phyloP scores from a whole-genome alignment of 2,888 invertebrate genomes.

The Graphium colonna region DNA sequence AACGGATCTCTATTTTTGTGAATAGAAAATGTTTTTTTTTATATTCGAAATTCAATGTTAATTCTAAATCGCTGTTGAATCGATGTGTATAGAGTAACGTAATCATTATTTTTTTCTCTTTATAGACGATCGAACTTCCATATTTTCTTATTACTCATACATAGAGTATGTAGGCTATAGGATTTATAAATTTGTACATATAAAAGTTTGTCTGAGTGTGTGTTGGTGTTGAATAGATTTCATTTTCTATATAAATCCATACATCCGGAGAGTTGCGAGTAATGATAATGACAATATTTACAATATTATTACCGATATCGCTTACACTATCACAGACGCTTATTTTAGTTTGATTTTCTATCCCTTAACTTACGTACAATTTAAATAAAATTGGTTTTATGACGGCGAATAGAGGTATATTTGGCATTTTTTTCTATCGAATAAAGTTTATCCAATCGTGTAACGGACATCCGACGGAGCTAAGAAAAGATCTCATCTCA shows the following conservation, averaged over 20 bases:
- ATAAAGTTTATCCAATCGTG: too few species aligned
- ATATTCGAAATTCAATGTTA: conserved; percentile 14
- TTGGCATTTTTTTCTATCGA: too few species aligned
- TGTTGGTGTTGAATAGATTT: conserved; percentile 30
- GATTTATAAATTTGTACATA: conserved; percentile 35
- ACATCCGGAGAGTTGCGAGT: too few species aligned
- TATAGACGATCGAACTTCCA: conserved; percentile 24
- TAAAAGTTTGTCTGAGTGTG: conserved; percentile 35
- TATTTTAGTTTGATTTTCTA: too few species aligned
- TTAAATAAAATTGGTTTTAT: too few species aligned
- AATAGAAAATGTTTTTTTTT: conserved; percentile 13
- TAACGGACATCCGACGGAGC: too few species aligned
- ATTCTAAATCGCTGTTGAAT: conserved; percentile 19
- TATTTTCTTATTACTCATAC: conserved; percentile 29
- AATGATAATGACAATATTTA: too few species aligned
- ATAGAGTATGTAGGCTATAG: conserved; percentile 25
- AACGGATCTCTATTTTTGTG: conserved; percentile 21
- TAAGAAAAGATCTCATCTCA: too few species aligned
- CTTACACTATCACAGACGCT: too few species aligned
- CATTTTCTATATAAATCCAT: conserved; percentile 14
- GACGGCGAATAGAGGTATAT: too few species aligned
- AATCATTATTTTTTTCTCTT: conserved; percentile 9
- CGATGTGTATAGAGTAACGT: conserved; percentile 12
- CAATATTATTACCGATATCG: too few species aligned
- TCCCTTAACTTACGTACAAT: too few species aligned